These are phyloP conservation scores for Spinus olivaceus DNA, from an alignment of 2,797 vertebrate species.

Conservation along the genomic window DNA sequence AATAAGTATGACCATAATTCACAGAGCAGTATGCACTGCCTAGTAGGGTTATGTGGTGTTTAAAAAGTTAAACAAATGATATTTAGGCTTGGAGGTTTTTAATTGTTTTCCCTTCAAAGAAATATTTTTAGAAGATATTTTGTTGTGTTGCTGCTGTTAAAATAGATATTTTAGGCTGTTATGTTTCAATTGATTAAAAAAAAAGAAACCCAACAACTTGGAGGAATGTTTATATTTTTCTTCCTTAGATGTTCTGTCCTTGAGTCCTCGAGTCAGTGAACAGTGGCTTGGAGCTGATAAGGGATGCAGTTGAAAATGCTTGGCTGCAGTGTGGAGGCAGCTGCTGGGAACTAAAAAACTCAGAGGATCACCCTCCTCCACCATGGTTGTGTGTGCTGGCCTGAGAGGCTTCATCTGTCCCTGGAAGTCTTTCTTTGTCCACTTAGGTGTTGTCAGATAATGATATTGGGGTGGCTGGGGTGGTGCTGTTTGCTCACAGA, in stretches of 20 bases:
- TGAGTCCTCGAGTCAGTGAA: not conserved
- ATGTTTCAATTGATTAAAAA: not conserved
- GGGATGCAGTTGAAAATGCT: not conserved
- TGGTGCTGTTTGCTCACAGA: not conserved
- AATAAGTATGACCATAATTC: not conserved
- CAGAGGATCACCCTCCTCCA: not conserved
- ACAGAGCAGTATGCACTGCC: not conserved
- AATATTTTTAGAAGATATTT: not conserved
- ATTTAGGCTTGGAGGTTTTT: not conserved
- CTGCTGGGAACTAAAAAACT: not conserved
- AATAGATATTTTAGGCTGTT: not conserved
- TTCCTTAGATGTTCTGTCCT: not conserved
- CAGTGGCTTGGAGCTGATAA: not conserved
- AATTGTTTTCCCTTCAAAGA: not conserved
- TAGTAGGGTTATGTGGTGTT: not conserved
- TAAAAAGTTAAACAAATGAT: not conserved
- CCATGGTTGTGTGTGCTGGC: not conserved
- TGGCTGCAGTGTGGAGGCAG: not conserved
- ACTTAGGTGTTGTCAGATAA: not conserved
- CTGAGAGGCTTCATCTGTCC: not conserved
- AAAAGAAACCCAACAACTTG: not conserved
- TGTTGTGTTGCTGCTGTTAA: not conserved
- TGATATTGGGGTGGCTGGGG: not conserved
- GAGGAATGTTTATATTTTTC: not conserved
- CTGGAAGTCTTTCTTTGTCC: not conserved